A percentile compares a stretch with the other conserved stretches of the same genome.
Conservation (phyloP, 2,888 invertebrate genomes). For the Molanna angustata region DNA sequence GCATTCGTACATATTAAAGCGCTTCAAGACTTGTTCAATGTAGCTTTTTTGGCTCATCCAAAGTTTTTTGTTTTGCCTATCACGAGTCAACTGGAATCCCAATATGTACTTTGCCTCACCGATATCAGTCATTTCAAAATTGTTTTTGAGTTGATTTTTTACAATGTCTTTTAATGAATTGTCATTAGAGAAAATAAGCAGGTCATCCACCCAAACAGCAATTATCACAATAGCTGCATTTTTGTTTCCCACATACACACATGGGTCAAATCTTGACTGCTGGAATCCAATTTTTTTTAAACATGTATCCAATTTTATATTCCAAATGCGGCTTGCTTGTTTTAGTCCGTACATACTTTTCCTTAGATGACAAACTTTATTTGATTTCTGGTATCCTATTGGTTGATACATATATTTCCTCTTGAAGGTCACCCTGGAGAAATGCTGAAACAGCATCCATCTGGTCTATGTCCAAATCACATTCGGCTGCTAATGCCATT, state of each 20-base stretch:
- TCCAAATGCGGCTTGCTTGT: background rate
- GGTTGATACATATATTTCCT: background rate
- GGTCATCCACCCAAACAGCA: slow-evolving; percentile 1
- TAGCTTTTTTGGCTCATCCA: no score
- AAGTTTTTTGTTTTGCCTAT: no score
- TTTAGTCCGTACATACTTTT: background rate
- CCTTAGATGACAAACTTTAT: background rate
- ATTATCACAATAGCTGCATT: background rate
- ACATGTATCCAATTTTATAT: background rate
- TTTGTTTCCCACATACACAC: background rate
- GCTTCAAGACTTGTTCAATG: no score
- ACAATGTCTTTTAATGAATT: background rate
- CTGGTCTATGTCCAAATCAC: slow-evolving; percentile 1
- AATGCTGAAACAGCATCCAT: slow-evolving; percentile 1
- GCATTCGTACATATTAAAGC: no score
- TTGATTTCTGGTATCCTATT: background rate
- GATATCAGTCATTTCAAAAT: slow-evolving; percentile 2
- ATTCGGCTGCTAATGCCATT: background rate
- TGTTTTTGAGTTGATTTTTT: background rate
- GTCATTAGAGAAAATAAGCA: background rate
- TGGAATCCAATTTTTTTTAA: background rate
- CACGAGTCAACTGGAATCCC: no score
- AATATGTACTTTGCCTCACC: background rate
- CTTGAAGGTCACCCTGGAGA: background rate
- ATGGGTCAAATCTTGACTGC: background rate